A percentile compares a stretch with the other conserved stretches of the same genome.
phyloP scores from a whole-genome alignment of 2,113 vertebrate species.

The Apistogramma diplotaenia region DNA sequence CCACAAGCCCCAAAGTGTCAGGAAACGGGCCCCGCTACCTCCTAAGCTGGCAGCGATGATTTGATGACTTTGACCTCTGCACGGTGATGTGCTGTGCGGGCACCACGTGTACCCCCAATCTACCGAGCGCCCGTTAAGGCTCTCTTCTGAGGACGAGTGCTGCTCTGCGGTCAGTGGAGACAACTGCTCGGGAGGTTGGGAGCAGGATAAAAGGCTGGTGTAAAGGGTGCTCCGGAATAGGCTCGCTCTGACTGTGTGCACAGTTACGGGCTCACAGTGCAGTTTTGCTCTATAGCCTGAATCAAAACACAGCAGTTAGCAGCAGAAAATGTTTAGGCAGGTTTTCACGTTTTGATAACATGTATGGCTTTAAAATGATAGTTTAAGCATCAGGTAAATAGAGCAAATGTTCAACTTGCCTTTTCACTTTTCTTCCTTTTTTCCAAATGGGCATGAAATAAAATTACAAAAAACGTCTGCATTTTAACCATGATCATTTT shows the following conservation, averaged over 20 bases:
- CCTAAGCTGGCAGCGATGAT: constrained; percentile 25
- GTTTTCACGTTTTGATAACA: neutral
- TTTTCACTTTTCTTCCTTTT: neutral
- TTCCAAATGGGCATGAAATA: neutral
- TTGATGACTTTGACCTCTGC: constrained; percentile 65
- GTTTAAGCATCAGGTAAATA: neutral
- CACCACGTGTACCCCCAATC: constrained; percentile 50
- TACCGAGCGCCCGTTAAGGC: constrained; percentile 13
- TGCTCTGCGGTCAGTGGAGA: neutral
- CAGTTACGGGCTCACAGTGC: constrained; percentile 13
- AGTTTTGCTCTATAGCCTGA: neutral
- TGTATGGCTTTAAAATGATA: neutral
- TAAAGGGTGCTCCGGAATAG: neutral
- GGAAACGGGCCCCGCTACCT: constrained; percentile 33
- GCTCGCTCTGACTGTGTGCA: neutral
- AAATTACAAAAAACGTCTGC: neutral
- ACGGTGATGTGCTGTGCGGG: constrained; percentile 6
- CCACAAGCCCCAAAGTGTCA: constrained; percentile 68
- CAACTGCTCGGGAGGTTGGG: constrained; percentile 22
- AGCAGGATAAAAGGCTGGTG: constrained; percentile 30
- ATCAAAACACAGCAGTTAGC: neutral
- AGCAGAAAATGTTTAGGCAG: neutral
- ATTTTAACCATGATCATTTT: neutral
- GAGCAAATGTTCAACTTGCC: neutral
- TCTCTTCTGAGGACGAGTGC: constrained; percentile 4